phyloP scores from a whole-genome alignment of 2,113 vertebrate genomes.

The Thalassarche chlororhynchos region DNA sequence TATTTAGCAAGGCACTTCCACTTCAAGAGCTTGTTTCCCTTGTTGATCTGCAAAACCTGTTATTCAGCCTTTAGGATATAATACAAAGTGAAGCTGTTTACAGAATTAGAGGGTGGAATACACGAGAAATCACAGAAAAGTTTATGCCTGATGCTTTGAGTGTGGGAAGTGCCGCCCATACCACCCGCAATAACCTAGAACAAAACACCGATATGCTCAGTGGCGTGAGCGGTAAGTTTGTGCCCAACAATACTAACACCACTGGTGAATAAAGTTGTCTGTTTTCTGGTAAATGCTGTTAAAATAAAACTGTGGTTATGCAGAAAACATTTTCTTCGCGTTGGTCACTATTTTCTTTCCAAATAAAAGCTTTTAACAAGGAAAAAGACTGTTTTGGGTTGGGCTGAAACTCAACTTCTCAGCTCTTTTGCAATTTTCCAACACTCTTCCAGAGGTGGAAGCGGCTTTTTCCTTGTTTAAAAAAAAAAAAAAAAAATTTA shows the following conservation, averaged over 20 bases:
- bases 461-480: too few species aligned
- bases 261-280: too few species aligned
- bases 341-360: neutral
- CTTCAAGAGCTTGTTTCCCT: neutral
- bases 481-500: too few species aligned
- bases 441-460: neutral
- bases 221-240: accelerated
- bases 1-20: neutral
- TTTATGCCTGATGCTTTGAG: neutral
- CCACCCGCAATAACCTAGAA: neutral
- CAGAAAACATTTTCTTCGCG: neutral
- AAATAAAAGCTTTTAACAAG: neutral
- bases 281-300: neutral
- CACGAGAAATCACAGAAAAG: neutral
- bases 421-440: neutral
- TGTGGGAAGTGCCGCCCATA: accelerated
- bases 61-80: neutral
- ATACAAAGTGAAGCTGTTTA: neutral
- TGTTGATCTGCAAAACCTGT: neutral
- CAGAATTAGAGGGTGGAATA: neutral
- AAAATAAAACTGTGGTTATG: neutral
- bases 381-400: neutral
- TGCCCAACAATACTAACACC: neutral
- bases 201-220: neutral
- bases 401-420: neutral